Conservation (phyloP, 2,888 invertebrate genomes). For the Mechanitis messenoides region DNA sequence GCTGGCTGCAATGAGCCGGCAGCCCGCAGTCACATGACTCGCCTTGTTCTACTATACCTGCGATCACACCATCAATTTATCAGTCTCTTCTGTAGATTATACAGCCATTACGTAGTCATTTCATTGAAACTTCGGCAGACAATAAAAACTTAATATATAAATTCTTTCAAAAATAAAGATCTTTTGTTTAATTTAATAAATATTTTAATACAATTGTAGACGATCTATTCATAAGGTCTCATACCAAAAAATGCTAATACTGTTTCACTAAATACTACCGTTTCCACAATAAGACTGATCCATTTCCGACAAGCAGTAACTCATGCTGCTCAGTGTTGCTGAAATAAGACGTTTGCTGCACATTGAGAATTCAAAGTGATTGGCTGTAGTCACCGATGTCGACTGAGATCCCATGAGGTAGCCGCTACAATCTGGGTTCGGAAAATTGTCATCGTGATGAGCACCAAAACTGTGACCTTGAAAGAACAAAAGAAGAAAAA, state of each 20-base stretch:
- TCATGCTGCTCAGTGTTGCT: constrained; percentile 64
- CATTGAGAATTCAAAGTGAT: constrained; percentile 62
- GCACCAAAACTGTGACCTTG: constrained; percentile 75
- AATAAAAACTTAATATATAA: background rate
- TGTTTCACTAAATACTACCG: constrained; percentile 43
- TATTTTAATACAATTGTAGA: too few species aligned
- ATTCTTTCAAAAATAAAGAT: background rate
- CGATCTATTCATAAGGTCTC: background rate
- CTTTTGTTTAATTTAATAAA: too few species aligned
- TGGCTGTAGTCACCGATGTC: constrained; percentile 41
- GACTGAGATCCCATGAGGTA: constrained; percentile 72
- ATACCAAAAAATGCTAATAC: background rate
- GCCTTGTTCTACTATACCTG: constrained; percentile 79
- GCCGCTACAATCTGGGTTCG: constrained; percentile 57
- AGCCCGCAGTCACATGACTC: constrained; percentile 84
- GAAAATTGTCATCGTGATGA: constrained; percentile 70
- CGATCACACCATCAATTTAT: constrained; percentile 38
- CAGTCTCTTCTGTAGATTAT: too few species aligned
- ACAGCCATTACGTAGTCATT: too few species aligned
- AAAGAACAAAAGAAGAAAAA: background rate
- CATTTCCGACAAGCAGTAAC: constrained; percentile 63
- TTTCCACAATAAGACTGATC: constrained; percentile 72
- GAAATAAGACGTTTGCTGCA: constrained; percentile 71
- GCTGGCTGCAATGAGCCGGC: constrained; percentile 62
- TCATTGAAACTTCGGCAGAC: background rate